A percentile compares a stretch with the other conserved stretches of the same genome.
phyloP scores from a whole-genome alignment of 1,140 invertebrate genomes.

The Leptinotarsa lineolata region DNA sequence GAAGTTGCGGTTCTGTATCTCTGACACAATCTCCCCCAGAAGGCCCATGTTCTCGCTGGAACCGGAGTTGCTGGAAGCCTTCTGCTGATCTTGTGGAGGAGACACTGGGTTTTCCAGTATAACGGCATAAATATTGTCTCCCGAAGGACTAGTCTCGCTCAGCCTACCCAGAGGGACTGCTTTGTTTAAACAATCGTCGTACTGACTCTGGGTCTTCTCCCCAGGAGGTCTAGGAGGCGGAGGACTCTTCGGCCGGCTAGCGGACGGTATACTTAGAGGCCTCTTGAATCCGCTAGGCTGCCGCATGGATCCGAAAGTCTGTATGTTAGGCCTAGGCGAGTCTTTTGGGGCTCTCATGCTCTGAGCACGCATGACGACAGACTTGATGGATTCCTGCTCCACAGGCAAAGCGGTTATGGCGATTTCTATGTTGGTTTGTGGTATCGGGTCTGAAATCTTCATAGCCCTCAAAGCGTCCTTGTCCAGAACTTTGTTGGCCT shows the following conservation, averaged over 20 bases:
- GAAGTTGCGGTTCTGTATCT: conserved; percentile 81
- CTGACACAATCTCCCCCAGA: conserved; percentile 81
- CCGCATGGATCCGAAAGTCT: conserved; percentile 80
- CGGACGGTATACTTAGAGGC: conserved; percentile 70
- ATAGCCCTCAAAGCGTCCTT: conserved; percentile 72
- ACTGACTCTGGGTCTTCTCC: conserved; percentile 54
- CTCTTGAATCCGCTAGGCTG: conserved; percentile 64
- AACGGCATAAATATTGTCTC: conserved; percentile 83
- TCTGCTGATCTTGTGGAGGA: conserved; percentile 48
- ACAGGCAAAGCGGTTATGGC: conserved; percentile 63
- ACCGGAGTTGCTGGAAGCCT: conserved; percentile 56
- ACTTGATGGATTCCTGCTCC: conserved; percentile 57
- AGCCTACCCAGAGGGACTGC: conserved; percentile 65
- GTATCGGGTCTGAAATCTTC: conserved; percentile 81
- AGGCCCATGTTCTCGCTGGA: conserved; percentile 70
- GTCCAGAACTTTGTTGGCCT: conserved; percentile 68
- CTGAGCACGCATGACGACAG: conserved; percentile 71
- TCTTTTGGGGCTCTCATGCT: conserved; percentile 71
- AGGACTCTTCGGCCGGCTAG: conserved; percentile 65
- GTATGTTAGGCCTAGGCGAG: conserved; percentile 64
- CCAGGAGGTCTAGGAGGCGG: conserved; percentile 67
- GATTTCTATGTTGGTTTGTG: conserved; percentile 68
- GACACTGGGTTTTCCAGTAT: conserved; percentile 73
- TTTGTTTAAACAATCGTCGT: conserved; percentile 79
- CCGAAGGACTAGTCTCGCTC: conserved; percentile 64